phyloP scores from a whole-genome alignment of 2,797 vertebrate species.

The Chelmon rostratus region DNA sequence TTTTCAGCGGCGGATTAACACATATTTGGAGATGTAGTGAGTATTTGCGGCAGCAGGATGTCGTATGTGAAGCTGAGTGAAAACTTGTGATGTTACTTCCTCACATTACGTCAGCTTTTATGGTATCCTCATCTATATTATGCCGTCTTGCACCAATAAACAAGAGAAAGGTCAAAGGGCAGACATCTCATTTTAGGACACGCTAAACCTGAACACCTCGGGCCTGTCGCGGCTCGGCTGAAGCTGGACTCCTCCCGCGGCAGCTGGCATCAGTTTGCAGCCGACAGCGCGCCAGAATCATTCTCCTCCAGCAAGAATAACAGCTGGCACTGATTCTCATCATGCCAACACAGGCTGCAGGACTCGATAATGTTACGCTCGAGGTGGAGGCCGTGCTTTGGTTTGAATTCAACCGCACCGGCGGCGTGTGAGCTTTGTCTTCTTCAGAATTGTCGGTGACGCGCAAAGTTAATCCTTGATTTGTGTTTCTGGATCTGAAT shows the following conservation, averaged over 20 bases:
- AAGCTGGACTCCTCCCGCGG: slow-evolving; percentile 45
- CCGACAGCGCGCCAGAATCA: slow-evolving; percentile 49
- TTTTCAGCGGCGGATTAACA: no score
- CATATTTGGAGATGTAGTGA: background rate
- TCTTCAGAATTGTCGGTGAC: slow-evolving; percentile 18
- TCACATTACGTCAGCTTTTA: background rate
- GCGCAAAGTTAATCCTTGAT: slow-evolving; percentile 11
- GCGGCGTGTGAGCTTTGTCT: slow-evolving; percentile 18
- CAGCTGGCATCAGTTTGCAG: slow-evolving; percentile 61
- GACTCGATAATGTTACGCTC: slow-evolving; percentile 54
- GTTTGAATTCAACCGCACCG: slow-evolving; percentile 35
- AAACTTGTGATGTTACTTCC: background rate
- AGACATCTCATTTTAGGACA: slow-evolving; percentile 56
- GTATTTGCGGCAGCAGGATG: background rate
- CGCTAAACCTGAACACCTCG: slow-evolving; percentile 42
- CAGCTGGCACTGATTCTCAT: slow-evolving; percentile 65
- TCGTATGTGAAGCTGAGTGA: background rate
- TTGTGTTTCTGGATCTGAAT: slow-evolving; percentile 20
- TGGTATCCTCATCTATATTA: background rate
- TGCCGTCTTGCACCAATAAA: background rate
- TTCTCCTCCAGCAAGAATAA: slow-evolving; percentile 56
- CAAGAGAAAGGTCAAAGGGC: slow-evolving; percentile 52
- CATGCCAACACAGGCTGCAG: slow-evolving; percentile 59
- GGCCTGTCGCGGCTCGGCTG: slow-evolving; percentile 53
- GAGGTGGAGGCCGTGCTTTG: slow-evolving; percentile 44